Conservation (phyloP, 2,888 invertebrate species). For the Phortica magna region DNA sequence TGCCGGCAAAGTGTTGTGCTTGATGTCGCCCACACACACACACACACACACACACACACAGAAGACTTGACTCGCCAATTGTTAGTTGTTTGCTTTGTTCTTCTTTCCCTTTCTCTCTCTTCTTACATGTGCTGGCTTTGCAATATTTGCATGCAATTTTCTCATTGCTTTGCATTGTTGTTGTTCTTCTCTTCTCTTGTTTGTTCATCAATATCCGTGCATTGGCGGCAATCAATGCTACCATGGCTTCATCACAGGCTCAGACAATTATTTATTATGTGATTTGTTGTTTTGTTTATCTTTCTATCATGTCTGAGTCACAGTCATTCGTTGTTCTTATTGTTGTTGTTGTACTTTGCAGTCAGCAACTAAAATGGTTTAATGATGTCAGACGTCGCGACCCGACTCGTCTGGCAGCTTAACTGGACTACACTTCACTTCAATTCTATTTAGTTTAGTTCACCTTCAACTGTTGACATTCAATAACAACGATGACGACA, state of each 20-base stretch:
- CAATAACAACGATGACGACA: not conserved
- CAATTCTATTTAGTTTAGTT: not conserved
- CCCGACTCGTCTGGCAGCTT: not conserved
- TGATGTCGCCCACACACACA: too few species aligned
- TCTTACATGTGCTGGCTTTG: too few species aligned
- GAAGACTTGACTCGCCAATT: too few species aligned
- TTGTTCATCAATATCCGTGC: too few species aligned
- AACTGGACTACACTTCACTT: not conserved
- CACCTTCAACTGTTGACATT: slow-evolving; percentile 31
- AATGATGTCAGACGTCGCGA: slow-evolving; percentile 53
- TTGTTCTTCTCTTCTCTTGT: too few species aligned
- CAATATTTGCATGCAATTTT: too few species aligned
- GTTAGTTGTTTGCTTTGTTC: too few species aligned
- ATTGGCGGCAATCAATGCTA: too few species aligned
- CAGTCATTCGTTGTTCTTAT: not conserved
- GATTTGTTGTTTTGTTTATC: not conserved
- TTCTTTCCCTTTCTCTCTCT: too few species aligned
- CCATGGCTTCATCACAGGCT: not conserved
- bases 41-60: too few species aligned
- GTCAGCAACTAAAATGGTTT: slow-evolving; percentile 49
- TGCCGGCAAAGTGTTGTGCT: too few species aligned
- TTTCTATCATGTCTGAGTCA: not conserved
- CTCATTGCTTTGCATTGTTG: too few species aligned
- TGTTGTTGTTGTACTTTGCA: not conserved
- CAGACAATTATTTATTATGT: not conserved